phyloP scores from a whole-genome alignment of 2,113 vertebrate species.

The Rhombomys opimus region DNA sequence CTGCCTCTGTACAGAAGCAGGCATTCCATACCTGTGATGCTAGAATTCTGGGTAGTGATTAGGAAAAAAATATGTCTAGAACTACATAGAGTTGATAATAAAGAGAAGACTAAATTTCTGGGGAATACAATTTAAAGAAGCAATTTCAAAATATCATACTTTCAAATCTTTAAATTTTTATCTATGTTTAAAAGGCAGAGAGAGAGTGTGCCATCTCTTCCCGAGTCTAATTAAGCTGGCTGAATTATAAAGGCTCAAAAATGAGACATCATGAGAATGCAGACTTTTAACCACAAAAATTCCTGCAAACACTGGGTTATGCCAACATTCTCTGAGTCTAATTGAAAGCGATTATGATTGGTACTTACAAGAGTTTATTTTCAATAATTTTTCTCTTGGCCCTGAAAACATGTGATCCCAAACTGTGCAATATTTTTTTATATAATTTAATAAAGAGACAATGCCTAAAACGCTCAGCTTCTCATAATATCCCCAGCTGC shows the following conservation, averaged over 20 bases:
- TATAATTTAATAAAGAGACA: slow-evolving; percentile 18
- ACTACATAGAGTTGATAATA: background rate
- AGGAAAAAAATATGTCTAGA: background rate
- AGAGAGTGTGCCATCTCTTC: slow-evolving; percentile 27
- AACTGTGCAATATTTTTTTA: slow-evolving; percentile 45
- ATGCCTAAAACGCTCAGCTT: background rate
- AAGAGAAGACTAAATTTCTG: slow-evolving; percentile 35
- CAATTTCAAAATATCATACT: slow-evolving; percentile 50
- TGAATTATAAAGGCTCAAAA: slow-evolving; percentile 64
- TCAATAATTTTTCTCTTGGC: slow-evolving; percentile 26
- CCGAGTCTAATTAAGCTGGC: slow-evolving; percentile 62
- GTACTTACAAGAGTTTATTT: slow-evolving; percentile 50
- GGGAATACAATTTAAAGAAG: slow-evolving; percentile 10
- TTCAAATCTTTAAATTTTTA: slow-evolving; percentile 44
- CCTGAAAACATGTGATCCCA: slow-evolving; percentile 37
- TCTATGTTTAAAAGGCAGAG: background rate
- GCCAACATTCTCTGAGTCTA: slow-evolving; percentile 15
- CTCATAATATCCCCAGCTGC: background rate
- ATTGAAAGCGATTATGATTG: slow-evolving; percentile 54
- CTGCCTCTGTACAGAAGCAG: background rate
- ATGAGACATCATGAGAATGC: slow-evolving; percentile 36
- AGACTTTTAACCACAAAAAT: slow-evolving; percentile 53
- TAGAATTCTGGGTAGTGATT: background rate
- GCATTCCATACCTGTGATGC: background rate
- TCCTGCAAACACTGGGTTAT: background rate